These are phyloP conservation scores for Philaethria dido DNA, from an alignment of 2,888 invertebrate species.

Conservation along the genomic window DNA sequence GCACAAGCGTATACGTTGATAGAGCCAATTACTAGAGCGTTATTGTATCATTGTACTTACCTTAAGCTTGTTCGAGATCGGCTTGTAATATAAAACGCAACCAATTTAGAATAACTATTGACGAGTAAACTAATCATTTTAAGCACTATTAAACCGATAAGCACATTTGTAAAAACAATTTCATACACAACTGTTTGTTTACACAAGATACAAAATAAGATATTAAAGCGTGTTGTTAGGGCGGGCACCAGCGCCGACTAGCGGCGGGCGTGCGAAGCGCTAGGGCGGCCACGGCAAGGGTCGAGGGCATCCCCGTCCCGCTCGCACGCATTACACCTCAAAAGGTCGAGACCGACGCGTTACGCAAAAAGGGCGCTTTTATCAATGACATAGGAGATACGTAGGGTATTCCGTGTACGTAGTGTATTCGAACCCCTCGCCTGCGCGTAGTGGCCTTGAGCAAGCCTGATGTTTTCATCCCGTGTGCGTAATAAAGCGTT, in stretches of 20 bases:
- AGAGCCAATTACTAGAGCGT: constrained; percentile 31
- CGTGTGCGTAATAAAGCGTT: constrained; percentile 81
- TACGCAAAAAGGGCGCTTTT: constrained; percentile 79
- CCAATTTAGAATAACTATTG: constrained; percentile 37
- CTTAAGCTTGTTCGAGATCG: constrained; percentile 48
- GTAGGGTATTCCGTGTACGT: constrained; percentile 45
- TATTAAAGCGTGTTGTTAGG: constrained; percentile 70
- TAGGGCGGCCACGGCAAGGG: constrained; percentile 65
- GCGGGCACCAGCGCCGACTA: constrained; percentile 79
- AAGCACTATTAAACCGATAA: constrained; percentile 51
- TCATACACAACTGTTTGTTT: constrained; percentile 73
- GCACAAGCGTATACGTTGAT: background rate
- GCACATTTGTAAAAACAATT: constrained; percentile 48
- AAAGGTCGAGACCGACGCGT: constrained; percentile 62
- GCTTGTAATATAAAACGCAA: constrained; percentile 37
- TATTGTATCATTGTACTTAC: constrained; percentile 49
- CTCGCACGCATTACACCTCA: constrained; percentile 66
- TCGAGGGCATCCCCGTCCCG: constrained; percentile 62
- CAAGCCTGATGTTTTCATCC: constrained; percentile 80
- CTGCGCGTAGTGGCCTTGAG: constrained; percentile 76
- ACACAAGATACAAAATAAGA: constrained; percentile 68
- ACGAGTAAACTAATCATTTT: constrained; percentile 32
- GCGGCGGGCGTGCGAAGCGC: constrained; percentile 65
- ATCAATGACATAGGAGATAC: constrained; percentile 78
- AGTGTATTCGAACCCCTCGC: constrained; percentile 51